Conservation (phyloP, 2,113 vertebrate species). For the Eupsittula cactorum region DNA sequence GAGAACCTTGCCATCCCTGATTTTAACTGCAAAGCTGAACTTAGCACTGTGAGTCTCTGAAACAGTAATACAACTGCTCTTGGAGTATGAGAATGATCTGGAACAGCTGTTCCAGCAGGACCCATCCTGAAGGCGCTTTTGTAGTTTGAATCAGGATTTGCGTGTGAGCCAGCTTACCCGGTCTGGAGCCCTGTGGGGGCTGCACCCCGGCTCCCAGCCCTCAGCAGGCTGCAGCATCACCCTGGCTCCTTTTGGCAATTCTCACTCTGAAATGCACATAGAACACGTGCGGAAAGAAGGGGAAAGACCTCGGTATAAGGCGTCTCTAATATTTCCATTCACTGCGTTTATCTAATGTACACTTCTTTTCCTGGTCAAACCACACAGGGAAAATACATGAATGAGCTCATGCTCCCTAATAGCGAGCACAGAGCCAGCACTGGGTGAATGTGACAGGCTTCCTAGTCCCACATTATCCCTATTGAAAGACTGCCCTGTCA, state of each 20-base stretch:
- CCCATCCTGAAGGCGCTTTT: background rate
- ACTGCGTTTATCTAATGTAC: background rate
- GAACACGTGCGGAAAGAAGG: conserved; percentile 20
- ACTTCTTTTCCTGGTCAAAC: background rate
- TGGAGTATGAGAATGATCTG: background rate
- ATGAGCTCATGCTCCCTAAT: accelerated
- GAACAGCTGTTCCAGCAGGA: background rate
- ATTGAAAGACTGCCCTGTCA: background rate
- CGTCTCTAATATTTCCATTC: background rate
- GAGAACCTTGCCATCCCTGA: background rate
- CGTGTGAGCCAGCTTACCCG: background rate
- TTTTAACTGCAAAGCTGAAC: background rate
- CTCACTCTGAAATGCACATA: background rate
- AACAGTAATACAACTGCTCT: background rate
- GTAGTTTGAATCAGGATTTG: background rate
- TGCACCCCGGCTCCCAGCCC: background rate
- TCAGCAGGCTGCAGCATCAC: background rate
- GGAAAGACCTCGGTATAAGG: background rate
- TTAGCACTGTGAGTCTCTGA: background rate
- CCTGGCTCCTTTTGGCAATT: background rate
- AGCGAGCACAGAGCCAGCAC: background rate
- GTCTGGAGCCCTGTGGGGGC: background rate
- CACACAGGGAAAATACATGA: background rate
- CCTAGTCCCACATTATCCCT: background rate
- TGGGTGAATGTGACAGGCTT: background rate